Evolutionary conservation across 1,140 invertebrate genomes (phyloP).

Genomic region (Tetramorium alpestre): DNA sequence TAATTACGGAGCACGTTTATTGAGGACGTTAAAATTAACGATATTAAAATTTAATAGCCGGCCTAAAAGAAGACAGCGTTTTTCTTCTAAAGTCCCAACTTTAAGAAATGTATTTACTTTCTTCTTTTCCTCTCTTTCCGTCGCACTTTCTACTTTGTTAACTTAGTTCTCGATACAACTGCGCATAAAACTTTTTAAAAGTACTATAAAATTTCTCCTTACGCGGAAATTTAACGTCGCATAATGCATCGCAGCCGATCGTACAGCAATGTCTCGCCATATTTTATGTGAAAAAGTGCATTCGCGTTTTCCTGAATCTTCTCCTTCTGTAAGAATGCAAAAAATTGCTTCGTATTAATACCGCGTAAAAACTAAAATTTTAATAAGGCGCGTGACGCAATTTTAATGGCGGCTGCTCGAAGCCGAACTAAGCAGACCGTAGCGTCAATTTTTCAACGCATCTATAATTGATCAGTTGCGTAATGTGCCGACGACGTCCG

Average conservation of each 20-base stretch:
- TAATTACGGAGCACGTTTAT: constrained; percentile 10
- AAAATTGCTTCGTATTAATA: neutral
- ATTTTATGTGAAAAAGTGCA: neutral
- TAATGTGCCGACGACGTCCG: constrained; percentile 37
- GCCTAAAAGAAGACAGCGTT: neutral
- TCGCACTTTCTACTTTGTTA: constrained; percentile 57
- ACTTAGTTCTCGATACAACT: constrained; percentile 42
- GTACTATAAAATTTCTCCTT: constrained; percentile 31
- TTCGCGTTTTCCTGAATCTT: neutral
- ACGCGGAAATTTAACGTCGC: constrained; percentile 15
- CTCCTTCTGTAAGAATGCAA: neutral
- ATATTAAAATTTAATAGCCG: constrained; percentile 46
- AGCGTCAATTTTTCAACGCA: constrained; percentile 44
- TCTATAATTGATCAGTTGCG: constrained; percentile 40
- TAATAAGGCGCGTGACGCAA: constrained; percentile 16
- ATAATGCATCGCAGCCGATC: constrained; percentile 21
- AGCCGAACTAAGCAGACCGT: constrained; percentile 40
- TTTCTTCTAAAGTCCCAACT: constrained; percentile 28
- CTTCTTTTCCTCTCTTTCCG: neutral
- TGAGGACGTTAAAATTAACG: constrained; percentile 38
- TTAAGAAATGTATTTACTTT: constrained; percentile 35
- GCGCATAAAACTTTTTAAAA: constrained; percentile 35
- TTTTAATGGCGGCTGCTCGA: constrained; percentile 1
- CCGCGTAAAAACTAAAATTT: neutral
- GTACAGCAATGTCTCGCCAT: neutral